Evolutionary conservation across 2,888 invertebrate genomes (phyloP), one percentile per base, ranked within the genome.

Genomic region (Eupithecia dodoneata): DNA sequence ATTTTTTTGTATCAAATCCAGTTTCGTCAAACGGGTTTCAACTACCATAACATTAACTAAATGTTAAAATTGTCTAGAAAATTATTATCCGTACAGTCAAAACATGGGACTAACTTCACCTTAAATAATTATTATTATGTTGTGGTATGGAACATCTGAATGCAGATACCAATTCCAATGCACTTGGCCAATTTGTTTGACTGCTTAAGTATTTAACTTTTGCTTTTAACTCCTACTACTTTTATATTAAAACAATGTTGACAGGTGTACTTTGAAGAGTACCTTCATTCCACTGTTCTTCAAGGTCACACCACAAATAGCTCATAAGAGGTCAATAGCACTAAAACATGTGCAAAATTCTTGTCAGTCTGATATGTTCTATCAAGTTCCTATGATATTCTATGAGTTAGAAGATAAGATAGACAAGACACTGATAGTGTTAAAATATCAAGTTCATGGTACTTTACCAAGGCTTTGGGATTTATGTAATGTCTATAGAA

Each of bases 271-370:
- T 47, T 49, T 70, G 15, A 70, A 70, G 30, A 30, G 30, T 13
- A 47, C 45, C 70, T 47, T 49, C 12, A 30, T 45, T 70, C 12
- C 1, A 41, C 65, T 69, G 45, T 47, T 49, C 45, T 45, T n/a
- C 70, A 49, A 70, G 70, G 70, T 70, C 70, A 47, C 44, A 47
- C 47, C 6, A 6, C 70, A 70, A 12, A 70, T 47, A 47, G 70
- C 70, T 47, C 49, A 30, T 30, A n/a, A 4, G 5, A 49, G 70
- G 47, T 70, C 47, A 70, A 49, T 47, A 45, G 13, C 70, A 70
- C 47, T 45, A 4, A 70, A 44, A 44, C 45, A 47, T 70, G 69
- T 70, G 69, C 47, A 30, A 69, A 70, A 70, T 70, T 70, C 9
- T 10, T 47, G 15, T 30, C 44, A 18, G n/a, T 18, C 13, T 70